phyloP scores from a whole-genome alignment of 2,797 vertebrate species.

The Enteromius treurensis region DNA sequence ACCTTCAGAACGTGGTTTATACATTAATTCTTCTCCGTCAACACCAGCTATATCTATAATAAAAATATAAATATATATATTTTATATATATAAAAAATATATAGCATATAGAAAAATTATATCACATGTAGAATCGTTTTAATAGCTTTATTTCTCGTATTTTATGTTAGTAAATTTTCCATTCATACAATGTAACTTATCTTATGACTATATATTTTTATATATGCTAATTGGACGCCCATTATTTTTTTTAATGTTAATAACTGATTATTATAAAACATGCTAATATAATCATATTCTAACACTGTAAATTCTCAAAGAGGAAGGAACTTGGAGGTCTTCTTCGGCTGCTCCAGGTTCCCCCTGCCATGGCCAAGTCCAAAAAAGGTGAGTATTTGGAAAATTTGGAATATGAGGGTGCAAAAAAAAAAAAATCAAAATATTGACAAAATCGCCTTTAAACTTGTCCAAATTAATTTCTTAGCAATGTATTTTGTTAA shows the following conservation, averaged over 20 bases:
- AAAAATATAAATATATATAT: too few species aligned
- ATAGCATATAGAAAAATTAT: neutral
- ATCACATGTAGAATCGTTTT: neutral
- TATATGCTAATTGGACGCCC: neutral
- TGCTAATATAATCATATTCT: neutral
- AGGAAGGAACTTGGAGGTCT: conserved; percentile 39
- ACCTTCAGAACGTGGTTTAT: neutral
- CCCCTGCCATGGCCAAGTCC: conserved; percentile 50
- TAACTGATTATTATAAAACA: neutral
- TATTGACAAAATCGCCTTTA: too few species aligned
- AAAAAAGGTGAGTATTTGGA: conserved; percentile 47
- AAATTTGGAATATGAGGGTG: too few species aligned
- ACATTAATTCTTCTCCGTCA: neutral
- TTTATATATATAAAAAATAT: too few species aligned
- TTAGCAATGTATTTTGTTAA: too few species aligned
- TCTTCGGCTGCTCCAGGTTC: conserved; percentile 12
- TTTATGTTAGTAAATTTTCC: neutral
- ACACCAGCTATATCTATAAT: neutral
- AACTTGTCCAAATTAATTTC: too few species aligned
- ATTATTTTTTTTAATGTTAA: neutral
- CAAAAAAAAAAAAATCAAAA: too few species aligned
- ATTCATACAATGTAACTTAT: neutral
- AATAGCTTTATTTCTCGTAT: neutral
- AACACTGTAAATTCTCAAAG: neutral
- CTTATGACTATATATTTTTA: neutral